Evolutionary conservation across 1,140 invertebrate species (phyloP).

Genomic region (Meloidogyne chitwoodi): DNA sequence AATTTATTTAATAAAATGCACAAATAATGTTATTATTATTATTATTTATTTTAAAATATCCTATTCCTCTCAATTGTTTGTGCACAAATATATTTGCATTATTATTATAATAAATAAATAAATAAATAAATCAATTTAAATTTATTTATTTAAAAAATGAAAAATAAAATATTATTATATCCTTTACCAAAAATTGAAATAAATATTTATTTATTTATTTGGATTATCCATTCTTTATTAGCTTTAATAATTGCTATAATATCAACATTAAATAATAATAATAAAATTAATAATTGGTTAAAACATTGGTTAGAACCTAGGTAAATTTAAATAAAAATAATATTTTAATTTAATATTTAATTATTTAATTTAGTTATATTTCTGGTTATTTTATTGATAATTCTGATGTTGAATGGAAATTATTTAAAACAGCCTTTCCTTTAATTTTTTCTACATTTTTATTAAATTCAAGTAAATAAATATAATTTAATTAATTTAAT

Average conservation of each 20-base stretch:
- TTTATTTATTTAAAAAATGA: too few relatives aligned
- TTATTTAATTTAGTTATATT: neutral
- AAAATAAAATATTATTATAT: slow-evolving; percentile 13
- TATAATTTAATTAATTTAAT: slow-evolving; percentile 28
- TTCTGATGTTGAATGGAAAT: slow-evolving; percentile 46
- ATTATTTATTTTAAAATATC: too few relatives aligned
- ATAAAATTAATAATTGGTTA: slow-evolving; percentile 22
- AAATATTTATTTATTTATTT: slow-evolving; percentile 33
- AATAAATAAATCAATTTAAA: too few relatives aligned
- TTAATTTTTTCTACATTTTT: slow-evolving; percentile 14
- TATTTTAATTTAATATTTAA: neutral
- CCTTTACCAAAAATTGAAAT: slow-evolving; percentile 24
- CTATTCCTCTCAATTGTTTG: too few relatives aligned
- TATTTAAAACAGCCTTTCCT: slow-evolving; percentile 29
- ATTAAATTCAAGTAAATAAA: slow-evolving; percentile 35
- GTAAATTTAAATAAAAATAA: slow-evolving; percentile 16
- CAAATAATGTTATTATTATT: too few relatives aligned
- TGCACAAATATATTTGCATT: too few relatives aligned
- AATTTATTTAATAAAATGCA: too few relatives aligned
- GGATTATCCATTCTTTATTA: slow-evolving; percentile 35
- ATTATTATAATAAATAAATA: too few relatives aligned
- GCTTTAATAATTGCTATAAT: slow-evolving; percentile 27
- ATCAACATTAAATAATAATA: slow-evolving; percentile 8
- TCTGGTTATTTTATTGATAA: slow-evolving; percentile 34
- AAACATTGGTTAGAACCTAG: slow-evolving; percentile 35